Evolutionary conservation across 2,113 vertebrate species (phyloP).

Genomic region (Leucopternis melanops): DNA sequence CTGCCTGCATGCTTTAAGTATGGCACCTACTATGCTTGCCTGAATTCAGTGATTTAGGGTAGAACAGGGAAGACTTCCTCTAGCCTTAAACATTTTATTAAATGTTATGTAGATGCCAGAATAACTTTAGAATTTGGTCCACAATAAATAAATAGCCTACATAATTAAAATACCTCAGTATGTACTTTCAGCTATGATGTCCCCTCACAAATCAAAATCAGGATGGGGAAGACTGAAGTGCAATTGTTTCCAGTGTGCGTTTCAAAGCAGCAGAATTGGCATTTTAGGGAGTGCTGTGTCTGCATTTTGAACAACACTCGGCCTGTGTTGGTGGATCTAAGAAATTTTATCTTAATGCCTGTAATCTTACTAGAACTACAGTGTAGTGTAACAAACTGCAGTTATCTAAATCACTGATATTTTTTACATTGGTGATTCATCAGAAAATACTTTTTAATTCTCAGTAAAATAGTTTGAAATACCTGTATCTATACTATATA

Average conservation of each 20-base stretch:
- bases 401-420: not conserved
- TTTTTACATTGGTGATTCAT: not conserved
- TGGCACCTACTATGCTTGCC: not conserved
- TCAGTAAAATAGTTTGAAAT: not conserved
- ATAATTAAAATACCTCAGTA: not conserved
- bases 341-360: not conserved
- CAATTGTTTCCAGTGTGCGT: not conserved
- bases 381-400: not conserved
- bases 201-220: not conserved
- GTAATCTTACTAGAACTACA: not conserved
- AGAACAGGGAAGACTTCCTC: not conserved
- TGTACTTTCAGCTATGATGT: not conserved
- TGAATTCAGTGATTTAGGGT: not conserved
- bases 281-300: not conserved
- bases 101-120: not conserved
- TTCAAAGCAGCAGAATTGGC: not conserved
- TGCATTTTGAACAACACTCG: not conserved
- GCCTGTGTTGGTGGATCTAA: not conserved
- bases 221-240: not conserved
- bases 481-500: not conserved
- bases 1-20: not conserved
- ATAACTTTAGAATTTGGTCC: not conserved
- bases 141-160: not conserved
- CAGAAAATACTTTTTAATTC: not conserved
- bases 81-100: not conserved